Conservation (phyloP, 1,140 invertebrate species). For the Diploscapter pachys region DNA sequence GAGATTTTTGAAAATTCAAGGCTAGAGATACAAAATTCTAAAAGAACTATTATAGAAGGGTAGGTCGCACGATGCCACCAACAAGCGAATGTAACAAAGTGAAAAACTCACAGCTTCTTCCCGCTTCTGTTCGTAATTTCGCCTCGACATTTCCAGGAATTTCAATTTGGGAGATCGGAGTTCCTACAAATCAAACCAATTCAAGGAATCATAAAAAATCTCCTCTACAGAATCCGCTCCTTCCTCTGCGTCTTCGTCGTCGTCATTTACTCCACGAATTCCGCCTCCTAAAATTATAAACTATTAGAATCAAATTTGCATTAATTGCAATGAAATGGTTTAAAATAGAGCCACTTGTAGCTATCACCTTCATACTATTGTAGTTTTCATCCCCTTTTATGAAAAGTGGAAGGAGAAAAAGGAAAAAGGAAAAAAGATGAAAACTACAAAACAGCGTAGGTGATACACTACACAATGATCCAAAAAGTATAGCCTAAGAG, state of each 20-base stretch:
- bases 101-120: background rate
- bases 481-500: background rate
- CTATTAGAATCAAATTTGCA: background rate
- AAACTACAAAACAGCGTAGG: background rate
- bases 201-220: background rate
- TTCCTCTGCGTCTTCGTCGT: background rate
- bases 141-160: background rate
- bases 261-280: background rate
- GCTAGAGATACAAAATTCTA: background rate
- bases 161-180: background rate
- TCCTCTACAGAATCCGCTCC: background rate
- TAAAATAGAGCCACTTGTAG: no score
- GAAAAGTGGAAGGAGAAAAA: background rate
- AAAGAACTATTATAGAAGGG: background rate
- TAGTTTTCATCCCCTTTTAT: no score
- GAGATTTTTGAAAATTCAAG: background rate
- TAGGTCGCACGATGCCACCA: background rate
- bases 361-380: no score
- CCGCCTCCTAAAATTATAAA: background rate
- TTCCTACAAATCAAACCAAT: background rate
- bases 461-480: background rate
- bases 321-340: no score
- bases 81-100: background rate
- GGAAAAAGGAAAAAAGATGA: background rate
- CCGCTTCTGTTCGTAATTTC: background rate